A percentile compares a stretch with the other conserved stretches of the same genome.
These are phyloP conservation scores for Eudyptes chrysolophus DNA, from an alignment of 2,113 vertebrate species.

Conservation along the genomic window DNA sequence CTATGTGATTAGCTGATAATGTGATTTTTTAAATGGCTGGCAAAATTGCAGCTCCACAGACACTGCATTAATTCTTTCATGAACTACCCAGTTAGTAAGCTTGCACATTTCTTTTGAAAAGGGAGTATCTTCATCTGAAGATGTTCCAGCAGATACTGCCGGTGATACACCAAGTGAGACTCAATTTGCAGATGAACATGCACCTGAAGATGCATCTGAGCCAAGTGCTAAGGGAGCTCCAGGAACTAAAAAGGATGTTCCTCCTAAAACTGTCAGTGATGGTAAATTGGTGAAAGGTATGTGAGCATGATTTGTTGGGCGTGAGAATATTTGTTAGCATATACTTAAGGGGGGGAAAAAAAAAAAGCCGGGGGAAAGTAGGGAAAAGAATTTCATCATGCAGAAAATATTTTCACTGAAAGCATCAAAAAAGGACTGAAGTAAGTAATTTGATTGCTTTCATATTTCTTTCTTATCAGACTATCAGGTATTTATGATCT, in stretches of 20 bases:
- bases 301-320: not conserved
- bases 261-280: conserved; percentile 66
- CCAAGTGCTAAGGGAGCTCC: not conserved
- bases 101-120: conserved; percentile 39
- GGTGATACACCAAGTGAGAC: not conserved
- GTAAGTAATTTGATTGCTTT: not conserved
- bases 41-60: not conserved
- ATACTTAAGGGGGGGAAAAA: not conserved
- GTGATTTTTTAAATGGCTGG: not conserved
- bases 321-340: not conserved
- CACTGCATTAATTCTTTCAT: not conserved
- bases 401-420: not conserved
- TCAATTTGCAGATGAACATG: conserved; percentile 32
- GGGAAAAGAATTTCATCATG: not conserved
- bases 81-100: not conserved
- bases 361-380: not conserved
- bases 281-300: conserved; percentile 83
- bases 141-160: conserved; percentile 44
- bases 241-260: conserved; percentile 60
- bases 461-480: not conserved
- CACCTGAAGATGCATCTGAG: conserved; percentile 56
- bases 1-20: not conserved
- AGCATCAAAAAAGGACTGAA: not conserved
- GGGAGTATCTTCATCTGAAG: conserved; percentile 66
- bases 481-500: not conserved